These are phyloP conservation scores for Hipposideros armiger DNA, from an alignment of 2,113 vertebrate genomes.

Conservation along the genomic window DNA sequence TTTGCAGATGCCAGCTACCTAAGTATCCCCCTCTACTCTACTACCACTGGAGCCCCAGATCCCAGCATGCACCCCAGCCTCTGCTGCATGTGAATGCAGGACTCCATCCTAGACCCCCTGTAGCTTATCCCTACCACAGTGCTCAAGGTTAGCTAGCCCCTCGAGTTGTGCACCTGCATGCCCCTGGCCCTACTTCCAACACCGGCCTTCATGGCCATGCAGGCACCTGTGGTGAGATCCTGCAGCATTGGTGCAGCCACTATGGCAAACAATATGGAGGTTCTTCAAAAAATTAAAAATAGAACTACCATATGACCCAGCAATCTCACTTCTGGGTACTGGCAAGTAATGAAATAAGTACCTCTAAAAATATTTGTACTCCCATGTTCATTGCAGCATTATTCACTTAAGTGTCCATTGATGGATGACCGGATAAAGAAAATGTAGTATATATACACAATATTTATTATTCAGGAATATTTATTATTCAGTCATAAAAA, in stretches of 20 bases:
- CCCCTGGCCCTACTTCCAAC: neutral
- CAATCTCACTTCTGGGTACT: neutral
- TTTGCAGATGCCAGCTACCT: neutral
- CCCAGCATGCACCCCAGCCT: neutral
- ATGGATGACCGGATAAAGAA: neutral
- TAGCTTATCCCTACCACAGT: neutral
- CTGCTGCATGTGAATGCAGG: neutral
- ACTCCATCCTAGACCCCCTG: neutral
- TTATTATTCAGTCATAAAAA: neutral
- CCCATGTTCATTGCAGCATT: neutral
- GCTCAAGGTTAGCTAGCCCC: neutral
- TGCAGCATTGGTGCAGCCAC: neutral
- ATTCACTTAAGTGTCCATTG: neutral
- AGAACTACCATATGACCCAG: neutral
- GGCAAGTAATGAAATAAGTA: neutral
- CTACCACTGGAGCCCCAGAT: neutral
- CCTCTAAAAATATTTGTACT: neutral
- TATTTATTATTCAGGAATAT: neutral
- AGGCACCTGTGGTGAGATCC: neutral
- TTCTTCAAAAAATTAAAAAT: neutral
- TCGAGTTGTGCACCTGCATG: neutral
- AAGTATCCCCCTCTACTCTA: neutral
- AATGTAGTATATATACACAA: neutral
- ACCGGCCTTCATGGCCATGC: neutral
- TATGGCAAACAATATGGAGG: neutral